Evolutionary conservation across 2,888 invertebrate species (phyloP).

Genomic region (Cephus pygmeus): DNA sequence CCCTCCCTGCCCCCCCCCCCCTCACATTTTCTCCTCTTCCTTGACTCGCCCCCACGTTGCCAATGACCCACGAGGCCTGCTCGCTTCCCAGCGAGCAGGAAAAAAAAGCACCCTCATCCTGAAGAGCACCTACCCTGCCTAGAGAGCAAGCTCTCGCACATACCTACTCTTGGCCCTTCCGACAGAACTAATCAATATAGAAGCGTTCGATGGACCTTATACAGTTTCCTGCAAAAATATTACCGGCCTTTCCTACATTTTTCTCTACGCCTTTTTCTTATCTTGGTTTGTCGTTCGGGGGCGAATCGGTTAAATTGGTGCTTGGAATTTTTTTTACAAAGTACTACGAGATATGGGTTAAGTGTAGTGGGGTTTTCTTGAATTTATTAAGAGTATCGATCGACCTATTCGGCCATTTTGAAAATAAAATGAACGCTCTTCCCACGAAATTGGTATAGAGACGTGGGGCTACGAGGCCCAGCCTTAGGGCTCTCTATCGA

Average conservation of each 20-base stretch:
- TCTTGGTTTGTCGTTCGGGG: too few relatives aligned
- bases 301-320: too few relatives aligned
- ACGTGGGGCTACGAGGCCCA: too few relatives aligned
- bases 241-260: neutral
- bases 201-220: conserved; percentile 50
- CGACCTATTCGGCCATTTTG: too few relatives aligned
- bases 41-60: conserved; percentile 22
- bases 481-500: conserved; percentile 13
- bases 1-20: neutral
- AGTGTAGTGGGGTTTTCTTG: too few relatives aligned
- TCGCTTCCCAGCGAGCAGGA: conserved; percentile 15
- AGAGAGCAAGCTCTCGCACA: conserved; percentile 23
- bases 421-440: too few relatives aligned
- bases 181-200: conserved; percentile 53
- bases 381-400: too few relatives aligned
- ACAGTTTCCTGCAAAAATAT: conserved; percentile 46
- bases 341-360: too few relatives aligned
- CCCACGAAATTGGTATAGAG: too few relatives aligned
- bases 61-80: conserved; percentile 28
- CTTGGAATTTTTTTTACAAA: too few relatives aligned
- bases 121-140: conserved; percentile 36
- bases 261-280: too few relatives aligned
- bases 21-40: neutral
- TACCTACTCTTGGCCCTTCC: conserved; percentile 34
- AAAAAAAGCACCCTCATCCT: conserved; percentile 40